Percentiles rank a stretch among this genome's conserved stretches.
Evolutionary conservation across 2,888 invertebrate species (phyloP).

Genomic region (Proisotoma minuta): DNA sequence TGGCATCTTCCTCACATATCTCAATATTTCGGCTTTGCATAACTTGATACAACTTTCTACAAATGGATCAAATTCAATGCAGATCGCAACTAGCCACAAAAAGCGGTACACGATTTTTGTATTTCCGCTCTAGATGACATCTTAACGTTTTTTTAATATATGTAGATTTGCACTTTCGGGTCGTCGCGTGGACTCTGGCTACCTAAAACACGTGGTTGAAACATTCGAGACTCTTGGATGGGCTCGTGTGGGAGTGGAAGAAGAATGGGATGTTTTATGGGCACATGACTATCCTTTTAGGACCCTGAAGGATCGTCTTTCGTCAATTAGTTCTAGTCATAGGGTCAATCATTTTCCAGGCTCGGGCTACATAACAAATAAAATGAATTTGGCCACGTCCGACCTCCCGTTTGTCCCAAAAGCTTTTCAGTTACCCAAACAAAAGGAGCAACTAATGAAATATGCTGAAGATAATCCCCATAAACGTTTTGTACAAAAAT

Average conservation of each 20-base stretch:
- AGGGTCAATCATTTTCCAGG: conserved; percentile 92
- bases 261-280: conserved; percentile 85
- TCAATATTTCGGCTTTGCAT: neutral
- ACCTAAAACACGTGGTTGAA: conserved; percentile 73
- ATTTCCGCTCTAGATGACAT: too few relatives aligned
- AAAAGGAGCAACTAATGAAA: conserved; percentile 64
- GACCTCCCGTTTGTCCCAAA: conserved; percentile 73
- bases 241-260: conserved; percentile 56
- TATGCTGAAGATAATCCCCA: conserved; percentile 65
- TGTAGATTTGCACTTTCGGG: conserved; percentile 46
- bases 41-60: neutral
- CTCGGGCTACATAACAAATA: conserved; percentile 86
- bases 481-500: conserved; percentile 81
- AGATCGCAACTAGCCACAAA: too few relatives aligned
- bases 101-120: too few relatives aligned
- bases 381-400: conserved; percentile 79
- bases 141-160: neutral
- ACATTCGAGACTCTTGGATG: conserved; percentile 74
- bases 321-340: conserved; percentile 65
- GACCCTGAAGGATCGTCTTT: conserved; percentile 55
- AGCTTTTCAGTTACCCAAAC: conserved; percentile 79
- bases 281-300: conserved; percentile 88
- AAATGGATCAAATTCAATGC: too few relatives aligned
- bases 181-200: conserved; percentile 57
- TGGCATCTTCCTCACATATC: neutral